Evolutionary conservation across 2,888 invertebrate species (phyloP), one percentile per base, ranked within the genome.

Genomic region (Bibio marci): DNA sequence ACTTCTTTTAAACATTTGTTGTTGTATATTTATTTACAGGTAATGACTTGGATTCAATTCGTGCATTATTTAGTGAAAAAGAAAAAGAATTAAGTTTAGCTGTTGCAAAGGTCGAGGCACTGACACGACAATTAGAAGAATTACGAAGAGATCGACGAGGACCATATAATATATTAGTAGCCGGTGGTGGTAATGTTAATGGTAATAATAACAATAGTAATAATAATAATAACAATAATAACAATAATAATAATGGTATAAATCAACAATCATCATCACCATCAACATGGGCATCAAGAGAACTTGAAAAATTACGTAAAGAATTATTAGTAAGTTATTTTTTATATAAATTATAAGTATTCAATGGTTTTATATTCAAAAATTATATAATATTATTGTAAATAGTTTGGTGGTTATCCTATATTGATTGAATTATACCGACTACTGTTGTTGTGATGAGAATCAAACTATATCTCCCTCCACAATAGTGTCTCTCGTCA

Each of bases 51-150:
- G 92, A 95, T 67, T 87, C 91, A 49, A 92, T 92, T 60, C 79
- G 91, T 54, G 86, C 90, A 46, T 71, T 94, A 43, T 95, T 94
- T 73, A 91, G 88, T 69, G 92, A 94, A 59, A 95, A 95, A 59
- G 95, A 95, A 61, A 92, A 92, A 63, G 94, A 95, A 65, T 66
- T 97, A 44, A 85, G 90, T 41, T 67, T 91, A 70, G 95, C 95
- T n/a, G 92, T 95, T 57, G 86, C 87, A 54, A 91, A 92, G 66
- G 95, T 95, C 55, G 94, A 97, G 56, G 90, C 92, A 64, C 70
- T 97, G 57, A 92, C 91, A 46, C 67, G 83, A 51, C 94, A 97
- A 65, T 70, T 97, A 48, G 95, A 97, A 59, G 91, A 94, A 55
- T 65, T 97, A 49, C 68, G 85, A 50, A 59, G 79, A 49, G 73